Conservation (phyloP, 2,888 invertebrate species). For the Cheilosia scutellata region DNA sequence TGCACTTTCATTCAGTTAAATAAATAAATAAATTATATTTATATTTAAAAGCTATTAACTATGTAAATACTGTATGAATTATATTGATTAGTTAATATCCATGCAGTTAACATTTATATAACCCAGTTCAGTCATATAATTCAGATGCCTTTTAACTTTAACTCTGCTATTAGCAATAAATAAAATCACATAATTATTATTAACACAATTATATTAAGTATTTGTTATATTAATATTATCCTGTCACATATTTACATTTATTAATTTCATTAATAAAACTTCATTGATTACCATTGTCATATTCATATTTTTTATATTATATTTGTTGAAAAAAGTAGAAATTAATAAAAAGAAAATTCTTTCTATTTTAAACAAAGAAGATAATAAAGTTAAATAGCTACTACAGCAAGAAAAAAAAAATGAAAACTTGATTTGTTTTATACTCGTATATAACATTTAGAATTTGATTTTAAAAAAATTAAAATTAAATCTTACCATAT, state of each 20-base stretch:
- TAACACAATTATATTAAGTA: not conserved
- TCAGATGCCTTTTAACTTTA: constrained; percentile 31
- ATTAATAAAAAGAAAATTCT: not conserved
- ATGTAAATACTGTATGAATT: not conserved
- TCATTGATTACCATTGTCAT: constrained; percentile 79
- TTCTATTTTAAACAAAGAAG: constrained; percentile 15
- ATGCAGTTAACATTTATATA: constrained; percentile 14
- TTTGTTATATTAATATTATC: constrained; percentile 54
- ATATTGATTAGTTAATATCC: not conserved
- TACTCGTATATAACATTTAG: not conserved
- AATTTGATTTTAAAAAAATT: constrained; percentile 4
- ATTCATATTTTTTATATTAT: constrained; percentile 36
- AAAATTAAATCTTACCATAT: constrained; percentile 90
- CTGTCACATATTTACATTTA: constrained; percentile 50
- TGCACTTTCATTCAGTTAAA: not conserved
- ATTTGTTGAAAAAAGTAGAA: constrained; percentile 8
- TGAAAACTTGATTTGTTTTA: constrained; percentile 36
- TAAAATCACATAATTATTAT: not conserved
- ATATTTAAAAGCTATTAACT: not conserved
- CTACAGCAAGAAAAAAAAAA: constrained; percentile 40
- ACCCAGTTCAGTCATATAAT: not conserved
- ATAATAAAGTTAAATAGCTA: constrained; percentile 12
- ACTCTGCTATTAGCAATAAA: constrained; percentile 25
- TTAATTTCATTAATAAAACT: constrained; percentile 41
- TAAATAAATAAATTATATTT: not conserved